phyloP scores from a whole-genome alignment of 1,140 invertebrate species.

The Pseudomyrmex pallidus region DNA sequence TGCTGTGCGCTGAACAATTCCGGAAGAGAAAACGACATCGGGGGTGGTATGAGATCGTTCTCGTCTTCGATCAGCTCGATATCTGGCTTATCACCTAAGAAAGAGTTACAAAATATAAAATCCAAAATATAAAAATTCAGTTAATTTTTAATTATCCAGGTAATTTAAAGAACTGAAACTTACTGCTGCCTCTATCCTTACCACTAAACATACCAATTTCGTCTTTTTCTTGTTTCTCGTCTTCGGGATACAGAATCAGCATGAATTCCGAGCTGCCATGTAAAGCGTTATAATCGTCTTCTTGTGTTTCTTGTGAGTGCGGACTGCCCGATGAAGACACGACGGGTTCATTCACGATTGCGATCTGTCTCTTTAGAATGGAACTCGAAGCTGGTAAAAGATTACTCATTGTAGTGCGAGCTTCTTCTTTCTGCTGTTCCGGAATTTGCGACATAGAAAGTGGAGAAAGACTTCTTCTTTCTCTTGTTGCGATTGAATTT shows the following conservation, averaged over 20 bases:
- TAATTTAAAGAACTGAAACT: neutral
- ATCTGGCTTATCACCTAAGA: slow-evolving; percentile 12
- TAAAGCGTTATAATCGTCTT: slow-evolving; percentile 77
- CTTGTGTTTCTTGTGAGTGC: slow-evolving; percentile 36
- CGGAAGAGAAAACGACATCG: slow-evolving; percentile 92
- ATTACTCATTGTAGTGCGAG: neutral
- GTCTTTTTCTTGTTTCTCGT: slow-evolving; percentile 75
- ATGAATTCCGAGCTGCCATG: slow-evolving; percentile 91
- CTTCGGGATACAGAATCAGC: slow-evolving; percentile 90
- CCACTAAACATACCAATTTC: neutral
- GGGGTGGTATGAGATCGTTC: slow-evolving; percentile 89
- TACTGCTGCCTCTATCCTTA: neutral
- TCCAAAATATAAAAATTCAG: no score
- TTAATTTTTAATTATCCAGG: no score
- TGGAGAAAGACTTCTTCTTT: slow-evolving; percentile 69
- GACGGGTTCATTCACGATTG: slow-evolving; percentile 31
- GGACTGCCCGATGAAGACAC: neutral
- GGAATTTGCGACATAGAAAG: slow-evolving; percentile 58
- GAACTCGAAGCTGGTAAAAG: neutral
- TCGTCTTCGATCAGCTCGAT: slow-evolving; percentile 77
- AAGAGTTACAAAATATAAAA: neutral
- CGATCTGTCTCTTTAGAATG: slow-evolving; percentile 56
- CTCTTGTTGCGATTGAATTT: slow-evolving; percentile 27
- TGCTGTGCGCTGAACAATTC: slow-evolving; percentile 87
- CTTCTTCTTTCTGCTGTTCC: slow-evolving; percentile 47